phyloP scores from a whole-genome alignment of 2,113 vertebrate species.

The Phylloscopus trochilus region DNA sequence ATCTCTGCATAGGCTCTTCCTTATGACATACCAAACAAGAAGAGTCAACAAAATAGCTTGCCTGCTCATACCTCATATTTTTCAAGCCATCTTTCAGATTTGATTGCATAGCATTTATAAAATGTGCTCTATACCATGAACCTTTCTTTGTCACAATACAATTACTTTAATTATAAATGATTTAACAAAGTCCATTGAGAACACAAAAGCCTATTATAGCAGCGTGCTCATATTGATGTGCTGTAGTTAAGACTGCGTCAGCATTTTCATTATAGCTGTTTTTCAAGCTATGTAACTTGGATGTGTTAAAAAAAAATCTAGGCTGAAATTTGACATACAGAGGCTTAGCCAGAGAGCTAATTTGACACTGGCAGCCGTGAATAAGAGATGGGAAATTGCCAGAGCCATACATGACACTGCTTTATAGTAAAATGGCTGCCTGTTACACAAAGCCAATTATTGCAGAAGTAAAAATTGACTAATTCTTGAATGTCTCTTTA shows the following conservation, averaged over 20 bases:
- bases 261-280: constrained; percentile 41
- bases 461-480: background rate
- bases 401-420: background rate
- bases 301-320: background rate
- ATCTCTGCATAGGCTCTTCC: background rate
- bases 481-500: background rate
- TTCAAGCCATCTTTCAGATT: constrained; percentile 25
- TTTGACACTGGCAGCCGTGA: background rate
- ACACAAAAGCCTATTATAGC: constrained; percentile 45
- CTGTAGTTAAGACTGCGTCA: constrained; percentile 51
- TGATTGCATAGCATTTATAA: constrained; percentile 11
- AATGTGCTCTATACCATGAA: constrained; percentile 30
- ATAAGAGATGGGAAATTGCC: background rate
- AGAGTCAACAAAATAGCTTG: background rate
- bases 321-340: constrained; percentile 2
- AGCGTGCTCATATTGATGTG: background rate
- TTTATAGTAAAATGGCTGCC: background rate
- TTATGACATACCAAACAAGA: background rate
- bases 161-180: constrained; percentile 58
- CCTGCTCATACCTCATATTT: background rate
- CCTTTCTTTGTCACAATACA: constrained; percentile 50
- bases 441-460: background rate
- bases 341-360: constrained; percentile 9
- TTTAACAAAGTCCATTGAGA: constrained; percentile 41
- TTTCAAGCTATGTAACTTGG: constrained; percentile 27